Percentiles rank a stretch among this genome's conserved stretches.
Evolutionary conservation across 2,888 invertebrate species (phyloP).

Genomic region (Lasioglossum villosulum): DNA sequence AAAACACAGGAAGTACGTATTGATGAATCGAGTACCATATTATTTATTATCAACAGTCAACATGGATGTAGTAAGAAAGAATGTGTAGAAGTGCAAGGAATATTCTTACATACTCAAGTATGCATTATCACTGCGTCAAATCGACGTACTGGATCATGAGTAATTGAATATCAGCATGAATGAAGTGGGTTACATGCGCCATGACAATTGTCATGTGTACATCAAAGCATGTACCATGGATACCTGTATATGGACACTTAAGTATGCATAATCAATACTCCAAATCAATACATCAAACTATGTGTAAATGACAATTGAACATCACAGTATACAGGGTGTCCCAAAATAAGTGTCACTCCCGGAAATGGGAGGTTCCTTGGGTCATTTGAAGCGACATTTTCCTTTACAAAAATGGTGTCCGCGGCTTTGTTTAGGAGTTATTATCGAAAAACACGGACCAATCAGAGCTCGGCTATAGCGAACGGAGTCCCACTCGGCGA

Average conservation of each 20-base stretch:
- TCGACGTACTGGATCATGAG: neutral
- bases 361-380: too few relatives aligned
- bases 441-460: too few relatives aligned
- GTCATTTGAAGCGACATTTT: too few relatives aligned
- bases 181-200: neutral
- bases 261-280: neutral
- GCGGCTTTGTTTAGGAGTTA: too few relatives aligned
- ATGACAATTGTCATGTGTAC: neutral
- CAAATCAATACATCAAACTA: neutral
- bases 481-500: too few relatives aligned
- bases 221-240: neutral
- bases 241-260: neutral
- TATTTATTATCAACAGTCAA: neutral
- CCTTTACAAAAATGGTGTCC: too few relatives aligned
- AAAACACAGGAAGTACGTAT: neutral
- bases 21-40: neutral
- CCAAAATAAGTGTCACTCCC: too few relatives aligned
- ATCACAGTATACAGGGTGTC: too few relatives aligned
- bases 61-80: neutral
- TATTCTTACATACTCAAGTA: neutral
- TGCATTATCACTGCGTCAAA: neutral
- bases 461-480: too few relatives aligned
- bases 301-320: neutral
- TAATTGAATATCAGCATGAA: neutral
- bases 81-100: neutral